A percentile compares a stretch with the other conserved stretches of the same genome.
Conservation (phyloP, 2,797 vertebrate genomes). For the Coracias cyanogaster region DNA sequence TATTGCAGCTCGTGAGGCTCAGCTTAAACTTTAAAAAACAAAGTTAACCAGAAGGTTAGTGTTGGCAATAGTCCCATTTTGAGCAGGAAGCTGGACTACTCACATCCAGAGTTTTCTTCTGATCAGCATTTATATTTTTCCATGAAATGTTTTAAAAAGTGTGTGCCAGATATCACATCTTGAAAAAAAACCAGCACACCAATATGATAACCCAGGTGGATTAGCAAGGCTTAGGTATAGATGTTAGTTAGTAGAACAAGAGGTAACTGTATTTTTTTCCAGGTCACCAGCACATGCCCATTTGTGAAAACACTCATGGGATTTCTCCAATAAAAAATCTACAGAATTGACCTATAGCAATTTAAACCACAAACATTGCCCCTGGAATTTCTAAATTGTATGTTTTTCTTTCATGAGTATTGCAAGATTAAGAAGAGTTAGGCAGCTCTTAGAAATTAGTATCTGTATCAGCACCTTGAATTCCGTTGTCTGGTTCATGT, state of each 20-base stretch:
- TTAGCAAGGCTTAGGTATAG: not conserved
- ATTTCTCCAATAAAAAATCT: not conserved
- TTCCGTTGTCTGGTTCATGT: not conserved
- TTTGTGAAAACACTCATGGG: not conserved
- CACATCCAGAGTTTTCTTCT: not conserved
- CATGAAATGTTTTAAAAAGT: not conserved
- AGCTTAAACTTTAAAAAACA: not conserved
- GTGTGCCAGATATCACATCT: not conserved
- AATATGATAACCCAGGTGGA: not conserved
- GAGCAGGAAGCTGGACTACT: not conserved
- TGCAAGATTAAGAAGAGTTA: not conserved
- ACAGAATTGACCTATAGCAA: not conserved
- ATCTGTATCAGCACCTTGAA: not conserved
- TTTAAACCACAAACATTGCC: not conserved
- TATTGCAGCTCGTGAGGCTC: not conserved
- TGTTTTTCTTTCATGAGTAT: not conserved
- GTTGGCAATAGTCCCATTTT: not conserved
- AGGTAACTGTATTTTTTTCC: not conserved
- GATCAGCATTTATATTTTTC: not conserved
- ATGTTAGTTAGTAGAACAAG: not conserved
- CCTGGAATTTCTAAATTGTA: not conserved
- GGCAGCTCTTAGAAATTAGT: not conserved
- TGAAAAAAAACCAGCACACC: not conserved
- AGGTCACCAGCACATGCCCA: not conserved
- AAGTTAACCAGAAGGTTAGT: not conserved